A percentile compares a stretch with the other conserved stretches of the same genome.
These are phyloP conservation scores for Botia almorhae DNA, from an alignment of 2,797 vertebrate species.

Conservation along the genomic window DNA sequence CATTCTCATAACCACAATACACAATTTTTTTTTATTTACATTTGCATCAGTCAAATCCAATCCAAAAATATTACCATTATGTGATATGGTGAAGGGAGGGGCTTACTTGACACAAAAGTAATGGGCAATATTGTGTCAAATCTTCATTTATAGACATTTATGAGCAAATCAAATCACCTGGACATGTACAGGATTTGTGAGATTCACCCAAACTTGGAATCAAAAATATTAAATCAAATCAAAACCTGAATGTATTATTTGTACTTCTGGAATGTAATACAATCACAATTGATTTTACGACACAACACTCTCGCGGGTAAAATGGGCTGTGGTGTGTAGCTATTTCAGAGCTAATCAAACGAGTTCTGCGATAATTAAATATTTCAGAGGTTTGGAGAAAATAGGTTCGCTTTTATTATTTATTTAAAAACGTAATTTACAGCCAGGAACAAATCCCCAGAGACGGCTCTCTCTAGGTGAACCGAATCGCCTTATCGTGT, in stretches of 20 bases:
- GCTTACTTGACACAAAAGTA: no score
- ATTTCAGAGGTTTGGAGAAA: not conserved
- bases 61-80: no score
- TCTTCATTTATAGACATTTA: no score
- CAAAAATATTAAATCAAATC: not conserved
- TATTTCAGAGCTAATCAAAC: not conserved
- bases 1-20: no score
- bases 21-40: no score
- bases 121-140: no score
- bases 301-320: not conserved
- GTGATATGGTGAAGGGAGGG: no score
- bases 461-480: not conserved
- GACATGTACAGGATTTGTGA: no score
- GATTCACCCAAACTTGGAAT: not conserved
- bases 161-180: no score
- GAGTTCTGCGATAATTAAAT: slow-evolving; percentile 11
- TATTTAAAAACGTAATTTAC: not conserved
- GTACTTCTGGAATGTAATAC: not conserved
- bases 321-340: not conserved
- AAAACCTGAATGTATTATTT: not conserved
- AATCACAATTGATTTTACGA: not conserved
- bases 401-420: slow-evolving; percentile 10
- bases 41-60: no score
- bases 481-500: slow-evolving; percentile 24
- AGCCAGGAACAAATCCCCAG: not conserved